Evolutionary conservation across 2,797 vertebrate species (phyloP).

Genomic region (Intellagama lesueurii): DNA sequence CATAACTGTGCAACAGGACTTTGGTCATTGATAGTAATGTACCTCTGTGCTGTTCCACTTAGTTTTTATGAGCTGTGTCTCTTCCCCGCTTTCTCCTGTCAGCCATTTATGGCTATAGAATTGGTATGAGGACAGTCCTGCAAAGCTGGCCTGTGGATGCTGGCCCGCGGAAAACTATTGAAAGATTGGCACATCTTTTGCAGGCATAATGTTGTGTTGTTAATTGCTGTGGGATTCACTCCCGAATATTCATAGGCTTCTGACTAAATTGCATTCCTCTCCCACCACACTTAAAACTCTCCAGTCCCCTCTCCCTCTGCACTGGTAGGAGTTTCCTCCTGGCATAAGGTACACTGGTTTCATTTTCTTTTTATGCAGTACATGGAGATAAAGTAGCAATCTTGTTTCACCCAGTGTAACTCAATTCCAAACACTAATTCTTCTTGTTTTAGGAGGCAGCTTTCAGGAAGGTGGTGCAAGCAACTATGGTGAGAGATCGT

Average conservation of each 20-base stretch:
- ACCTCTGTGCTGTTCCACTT: not conserved
- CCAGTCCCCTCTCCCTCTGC: not conserved
- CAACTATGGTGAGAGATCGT: conserved; percentile 97
- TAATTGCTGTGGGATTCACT: not conserved
- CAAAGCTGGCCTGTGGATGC: too few relatives aligned
- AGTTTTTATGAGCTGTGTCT: not conserved
- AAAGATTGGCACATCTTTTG: not conserved
- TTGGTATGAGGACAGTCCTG: not conserved
- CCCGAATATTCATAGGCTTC: not conserved
- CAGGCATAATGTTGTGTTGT: not conserved
- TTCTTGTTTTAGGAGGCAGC: conserved; percentile 88
- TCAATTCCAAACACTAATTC: not conserved
- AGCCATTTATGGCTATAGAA: not conserved
- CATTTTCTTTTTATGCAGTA: not conserved
- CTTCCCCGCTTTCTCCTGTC: not conserved
- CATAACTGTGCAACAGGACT: too few relatives aligned
- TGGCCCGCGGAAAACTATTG: too few relatives aligned
- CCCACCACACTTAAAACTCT: not conserved
- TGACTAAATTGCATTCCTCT: not conserved
- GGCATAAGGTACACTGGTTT: not conserved
- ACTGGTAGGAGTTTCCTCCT: not conserved
- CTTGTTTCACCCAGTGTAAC: not conserved
- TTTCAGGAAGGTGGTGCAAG: conserved; percentile 98
- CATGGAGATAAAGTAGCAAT: not conserved
- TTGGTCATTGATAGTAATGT: too few relatives aligned